Conservation (phyloP, 2,113 vertebrate species). For the Rhynchomys soricoides region DNA sequence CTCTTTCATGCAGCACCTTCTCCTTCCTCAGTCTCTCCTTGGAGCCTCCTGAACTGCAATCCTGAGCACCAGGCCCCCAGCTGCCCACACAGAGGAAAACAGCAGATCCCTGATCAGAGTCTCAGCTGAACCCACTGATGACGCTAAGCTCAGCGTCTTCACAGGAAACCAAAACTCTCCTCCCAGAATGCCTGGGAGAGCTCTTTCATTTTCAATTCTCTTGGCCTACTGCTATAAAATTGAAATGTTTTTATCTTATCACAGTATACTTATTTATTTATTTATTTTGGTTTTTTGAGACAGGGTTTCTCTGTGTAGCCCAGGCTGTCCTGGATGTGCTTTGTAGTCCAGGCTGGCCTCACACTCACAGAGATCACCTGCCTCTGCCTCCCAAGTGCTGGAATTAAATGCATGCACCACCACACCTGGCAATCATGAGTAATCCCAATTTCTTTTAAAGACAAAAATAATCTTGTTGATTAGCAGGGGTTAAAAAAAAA, state of each 20-base stretch:
- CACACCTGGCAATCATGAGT: too few species aligned
- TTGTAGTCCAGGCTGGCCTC: too few species aligned
- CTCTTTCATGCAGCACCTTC: neutral
- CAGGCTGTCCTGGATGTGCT: too few species aligned
- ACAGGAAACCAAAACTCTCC: neutral
- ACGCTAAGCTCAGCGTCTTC: neutral
- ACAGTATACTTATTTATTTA: too few species aligned
- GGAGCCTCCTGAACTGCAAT: neutral
- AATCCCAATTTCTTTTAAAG: slow-evolving; percentile 24
- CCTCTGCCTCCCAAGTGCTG: too few species aligned
- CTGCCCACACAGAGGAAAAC: neutral
- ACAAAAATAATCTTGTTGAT: slow-evolving; percentile 29
- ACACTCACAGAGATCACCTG: too few species aligned
- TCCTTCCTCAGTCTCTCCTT: neutral
- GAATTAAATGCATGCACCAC: too few species aligned
- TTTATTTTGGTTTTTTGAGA: too few species aligned
- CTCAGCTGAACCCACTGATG: neutral
- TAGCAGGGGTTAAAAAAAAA: neutral
- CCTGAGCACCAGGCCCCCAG: neutral
- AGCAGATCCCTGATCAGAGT: neutral
- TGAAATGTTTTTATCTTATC: neutral
- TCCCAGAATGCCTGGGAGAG: neutral
- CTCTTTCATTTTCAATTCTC: neutral
- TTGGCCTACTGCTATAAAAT: slow-evolving; percentile 9
- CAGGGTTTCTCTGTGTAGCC: too few species aligned